These are phyloP conservation scores for Leptinotarsa defecta DNA, from an alignment of 1,140 invertebrate species.

Conservation along the genomic window DNA sequence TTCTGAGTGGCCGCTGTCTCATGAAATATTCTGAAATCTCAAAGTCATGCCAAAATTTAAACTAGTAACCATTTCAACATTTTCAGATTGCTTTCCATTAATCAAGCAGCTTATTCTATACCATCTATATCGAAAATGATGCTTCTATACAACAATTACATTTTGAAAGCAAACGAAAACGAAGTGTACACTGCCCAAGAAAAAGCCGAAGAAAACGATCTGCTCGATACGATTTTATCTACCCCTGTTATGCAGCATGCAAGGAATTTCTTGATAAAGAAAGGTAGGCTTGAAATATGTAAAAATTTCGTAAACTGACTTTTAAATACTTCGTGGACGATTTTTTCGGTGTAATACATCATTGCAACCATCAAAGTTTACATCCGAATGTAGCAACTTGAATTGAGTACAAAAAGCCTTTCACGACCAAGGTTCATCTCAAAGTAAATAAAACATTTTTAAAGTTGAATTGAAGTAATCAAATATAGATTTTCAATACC, in stretches of 20 bases:
- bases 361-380: too few species aligned
- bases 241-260: constrained; percentile 76
- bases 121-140: constrained; percentile 71
- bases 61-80: neutral
- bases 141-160: constrained; percentile 76
- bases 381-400: too few species aligned
- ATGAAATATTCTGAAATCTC: too few species aligned
- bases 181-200: constrained; percentile 80
- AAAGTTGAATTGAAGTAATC: too few species aligned
- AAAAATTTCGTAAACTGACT: too few species aligned
- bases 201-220: constrained; percentile 73
- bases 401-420: too few species aligned
- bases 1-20: too few species aligned
- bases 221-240: constrained; percentile 74
- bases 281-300: constrained; percentile 57
- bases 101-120: constrained; percentile 63
- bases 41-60: neutral
- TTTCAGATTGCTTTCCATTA: constrained; percentile 66
- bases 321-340: too few species aligned
- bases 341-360: too few species aligned
- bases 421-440: too few species aligned
- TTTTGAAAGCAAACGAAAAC: constrained; percentile 71
- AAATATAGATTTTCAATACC: too few species aligned
- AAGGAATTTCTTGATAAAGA: constrained; percentile 71
- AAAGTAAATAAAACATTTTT: too few species aligned